These are phyloP conservation scores for Halichoeres trimaculatus DNA, from an alignment of 2,113 vertebrate genomes.

Conservation along the genomic window DNA sequence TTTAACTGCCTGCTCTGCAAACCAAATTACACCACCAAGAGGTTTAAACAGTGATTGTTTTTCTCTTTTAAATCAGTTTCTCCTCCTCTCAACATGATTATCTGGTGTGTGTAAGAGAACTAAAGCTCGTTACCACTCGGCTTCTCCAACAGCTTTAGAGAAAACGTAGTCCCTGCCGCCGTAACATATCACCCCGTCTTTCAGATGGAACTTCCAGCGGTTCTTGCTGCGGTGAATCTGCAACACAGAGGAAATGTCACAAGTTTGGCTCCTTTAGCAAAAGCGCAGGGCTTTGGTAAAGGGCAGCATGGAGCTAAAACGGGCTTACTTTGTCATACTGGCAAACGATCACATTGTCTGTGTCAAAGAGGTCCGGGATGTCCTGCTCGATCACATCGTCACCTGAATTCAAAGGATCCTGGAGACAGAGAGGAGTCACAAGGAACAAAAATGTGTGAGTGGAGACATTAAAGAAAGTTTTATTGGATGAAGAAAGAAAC, in stretches of 20 bases:
- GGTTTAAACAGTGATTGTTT: constrained; percentile 9
- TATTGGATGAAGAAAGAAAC: no score
- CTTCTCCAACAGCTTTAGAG: constrained; percentile 95
- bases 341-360: constrained; percentile 95
- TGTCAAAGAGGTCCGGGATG: constrained; percentile 94
- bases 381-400: constrained; percentile 98
- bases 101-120: constrained; percentile 23
- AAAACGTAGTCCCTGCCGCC: constrained; percentile 95
- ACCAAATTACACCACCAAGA: constrained; percentile 41
- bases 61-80: constrained; percentile 31
- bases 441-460: neutral
- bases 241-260: constrained; percentile 4
- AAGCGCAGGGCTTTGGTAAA: neutral
- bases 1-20: constrained; percentile 16
- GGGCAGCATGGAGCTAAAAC: neutral
- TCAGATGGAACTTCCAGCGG: constrained; percentile 97
- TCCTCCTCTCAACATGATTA: constrained; percentile 10
- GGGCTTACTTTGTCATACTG: constrained; percentile 95
- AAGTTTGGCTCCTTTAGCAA: no score
- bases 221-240: constrained; percentile 98
- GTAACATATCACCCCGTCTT: constrained; percentile 95
- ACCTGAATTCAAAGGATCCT: constrained; percentile 96
- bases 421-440: neutral
- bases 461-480: neutral
- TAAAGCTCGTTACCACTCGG: constrained; percentile 90